These are phyloP conservation scores for Alectoris magna DNA, from an alignment of 2,797 vertebrate species.

Conservation along the genomic window DNA sequence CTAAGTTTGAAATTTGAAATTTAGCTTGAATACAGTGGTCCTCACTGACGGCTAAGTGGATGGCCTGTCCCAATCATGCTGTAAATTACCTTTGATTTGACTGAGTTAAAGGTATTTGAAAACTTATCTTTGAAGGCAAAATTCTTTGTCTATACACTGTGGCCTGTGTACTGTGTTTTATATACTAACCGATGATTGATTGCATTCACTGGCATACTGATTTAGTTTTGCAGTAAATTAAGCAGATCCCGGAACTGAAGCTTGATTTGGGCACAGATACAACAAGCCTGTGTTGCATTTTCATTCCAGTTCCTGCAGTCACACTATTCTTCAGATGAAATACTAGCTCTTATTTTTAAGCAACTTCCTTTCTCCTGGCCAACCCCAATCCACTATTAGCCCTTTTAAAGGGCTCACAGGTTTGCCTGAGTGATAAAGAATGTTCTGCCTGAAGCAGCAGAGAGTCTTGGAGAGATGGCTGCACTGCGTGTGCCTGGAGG, in stretches of 20 bases:
- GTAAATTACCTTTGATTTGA: conserved; percentile 14
- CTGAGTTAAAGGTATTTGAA: neutral
- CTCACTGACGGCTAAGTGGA: neutral
- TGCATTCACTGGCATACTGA: neutral
- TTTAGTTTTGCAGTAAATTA: neutral
- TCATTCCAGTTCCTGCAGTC: neutral
- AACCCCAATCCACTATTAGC: accelerated
- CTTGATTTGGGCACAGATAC: neutral
- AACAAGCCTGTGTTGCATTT: neutral
- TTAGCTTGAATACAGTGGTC: conserved; percentile 6
- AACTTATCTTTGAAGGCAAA: neutral
- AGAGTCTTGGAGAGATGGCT: neutral
- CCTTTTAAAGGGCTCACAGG: neutral
- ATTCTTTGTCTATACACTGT: neutral
- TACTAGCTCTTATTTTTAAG: neutral
- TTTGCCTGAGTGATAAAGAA: neutral
- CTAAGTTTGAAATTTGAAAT: conserved; percentile 18
- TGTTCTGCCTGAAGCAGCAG: neutral
- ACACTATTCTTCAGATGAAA: neutral
- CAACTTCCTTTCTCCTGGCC: neutral
- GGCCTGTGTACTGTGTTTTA: neutral
- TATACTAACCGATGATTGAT: neutral
- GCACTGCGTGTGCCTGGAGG: accelerated
- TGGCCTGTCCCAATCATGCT: neutral
- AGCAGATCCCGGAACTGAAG: neutral